phyloP scores from a whole-genome alignment of 2,888 invertebrate genomes.

The Psylliodes chrysocephalus region DNA sequence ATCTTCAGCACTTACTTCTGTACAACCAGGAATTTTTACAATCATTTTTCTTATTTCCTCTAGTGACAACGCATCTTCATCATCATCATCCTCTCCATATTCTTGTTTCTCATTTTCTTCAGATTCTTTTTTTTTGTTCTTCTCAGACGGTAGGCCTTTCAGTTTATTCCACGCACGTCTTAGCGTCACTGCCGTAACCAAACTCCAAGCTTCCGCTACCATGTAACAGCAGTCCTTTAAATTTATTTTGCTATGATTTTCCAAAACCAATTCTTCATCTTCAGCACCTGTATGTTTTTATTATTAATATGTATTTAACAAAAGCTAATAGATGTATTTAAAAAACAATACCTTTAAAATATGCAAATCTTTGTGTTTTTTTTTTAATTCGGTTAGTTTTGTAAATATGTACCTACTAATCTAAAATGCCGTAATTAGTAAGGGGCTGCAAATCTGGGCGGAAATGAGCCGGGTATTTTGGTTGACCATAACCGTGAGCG shows the following conservation, averaged over 20 bases:
- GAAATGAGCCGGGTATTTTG: no score
- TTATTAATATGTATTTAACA: no score
- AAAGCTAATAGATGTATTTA: no score
- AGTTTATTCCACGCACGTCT: conserved; percentile 18
- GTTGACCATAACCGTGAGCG: no score
- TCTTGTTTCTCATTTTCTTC: not conserved
- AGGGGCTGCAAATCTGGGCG: no score
- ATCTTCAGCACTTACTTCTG: not conserved
- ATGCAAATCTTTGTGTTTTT: no score
- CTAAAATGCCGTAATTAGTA: no score
- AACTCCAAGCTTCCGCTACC: conserved; percentile 21
- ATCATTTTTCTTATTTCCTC: not conserved
- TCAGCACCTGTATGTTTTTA: no score
- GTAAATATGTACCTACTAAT: no score
- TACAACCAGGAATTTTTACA: not conserved
- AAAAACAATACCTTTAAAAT: no score
- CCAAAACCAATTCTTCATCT: not conserved
- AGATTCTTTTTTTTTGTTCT: not conserved
- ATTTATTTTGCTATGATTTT: conserved; percentile 11
- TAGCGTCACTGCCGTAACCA: conserved; percentile 9
- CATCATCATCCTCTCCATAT: not conserved
- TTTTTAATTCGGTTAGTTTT: no score
- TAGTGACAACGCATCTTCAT: not conserved
- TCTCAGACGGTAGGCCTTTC: conserved; percentile 1
- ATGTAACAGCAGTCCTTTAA: conserved; percentile 19